Conservation (phyloP, 2,888 invertebrate species). For the Margaritifera margaritifera region DNA sequence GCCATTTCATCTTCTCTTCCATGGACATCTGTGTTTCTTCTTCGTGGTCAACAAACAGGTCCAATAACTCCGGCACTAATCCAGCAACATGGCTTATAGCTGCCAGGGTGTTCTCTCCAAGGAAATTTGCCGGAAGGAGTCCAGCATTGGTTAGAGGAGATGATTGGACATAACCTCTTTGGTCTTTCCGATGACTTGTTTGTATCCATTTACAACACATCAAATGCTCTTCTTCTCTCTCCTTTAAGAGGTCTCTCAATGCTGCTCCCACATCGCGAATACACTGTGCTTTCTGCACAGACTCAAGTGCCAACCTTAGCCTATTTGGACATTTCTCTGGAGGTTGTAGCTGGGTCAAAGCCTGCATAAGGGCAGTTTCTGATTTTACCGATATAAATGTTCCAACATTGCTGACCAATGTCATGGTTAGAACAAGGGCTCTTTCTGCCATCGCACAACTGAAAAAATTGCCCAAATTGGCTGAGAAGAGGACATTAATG, state of each 20-base stretch:
- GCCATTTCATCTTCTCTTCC: too few relatives aligned
- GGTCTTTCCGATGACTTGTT: too few relatives aligned
- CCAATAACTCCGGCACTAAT: too few relatives aligned
- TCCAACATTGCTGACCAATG: constrained; percentile 35
- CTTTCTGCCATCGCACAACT: constrained; percentile 33
- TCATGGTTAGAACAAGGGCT: constrained; percentile 28
- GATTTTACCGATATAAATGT: constrained; percentile 6
- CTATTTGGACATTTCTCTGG: constrained; percentile 18
- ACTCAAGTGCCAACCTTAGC: constrained; percentile 8
- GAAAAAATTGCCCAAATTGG: neutral
- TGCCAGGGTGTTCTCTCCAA: too few relatives aligned
- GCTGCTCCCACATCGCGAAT: constrained; percentile 14
- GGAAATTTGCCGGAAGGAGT: too few relatives aligned
- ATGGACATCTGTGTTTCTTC: too few relatives aligned
- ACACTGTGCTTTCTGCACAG: constrained; percentile 15
- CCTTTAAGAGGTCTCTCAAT: constrained; percentile 12
- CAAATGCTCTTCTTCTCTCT: constrained; percentile 24
- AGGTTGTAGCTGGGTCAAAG: constrained; percentile 15
- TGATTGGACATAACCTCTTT: too few relatives aligned
- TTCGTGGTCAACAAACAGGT: too few relatives aligned
- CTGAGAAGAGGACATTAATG: neutral
- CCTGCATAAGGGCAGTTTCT: constrained; percentile 13
- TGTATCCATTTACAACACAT: constrained; percentile 12
- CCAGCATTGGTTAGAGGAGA: too few relatives aligned
- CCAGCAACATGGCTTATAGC: too few relatives aligned